Evolutionary conservation across 2,888 invertebrate species (phyloP).

Genomic region (Pammene fasciana): DNA sequence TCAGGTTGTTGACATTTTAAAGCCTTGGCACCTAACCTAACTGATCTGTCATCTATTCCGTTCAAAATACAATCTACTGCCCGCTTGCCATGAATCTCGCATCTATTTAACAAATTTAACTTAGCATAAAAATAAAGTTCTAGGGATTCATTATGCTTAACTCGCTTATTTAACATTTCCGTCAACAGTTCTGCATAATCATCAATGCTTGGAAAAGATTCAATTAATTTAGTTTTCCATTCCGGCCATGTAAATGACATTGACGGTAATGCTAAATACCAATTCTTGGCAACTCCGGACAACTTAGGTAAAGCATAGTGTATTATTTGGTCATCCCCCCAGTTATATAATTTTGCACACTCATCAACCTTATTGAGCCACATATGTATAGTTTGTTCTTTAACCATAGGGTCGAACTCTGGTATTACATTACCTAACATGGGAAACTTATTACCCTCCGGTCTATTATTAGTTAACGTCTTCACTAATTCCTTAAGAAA

Average conservation of each 20-base stretch:
- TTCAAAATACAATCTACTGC: no score
- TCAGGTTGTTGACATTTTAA: not conserved
- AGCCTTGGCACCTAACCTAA: no score
- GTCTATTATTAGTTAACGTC: not conserved
- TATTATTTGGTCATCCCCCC: constrained; percentile 39
- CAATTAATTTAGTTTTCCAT: constrained; percentile 40
- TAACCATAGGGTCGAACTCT: constrained; percentile 43
- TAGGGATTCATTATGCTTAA: no score
- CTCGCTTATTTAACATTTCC: no score
- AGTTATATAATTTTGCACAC: constrained; percentile 31
- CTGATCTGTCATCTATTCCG: no score
- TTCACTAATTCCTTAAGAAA: constrained; percentile 4
- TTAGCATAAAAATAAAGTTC: no score
- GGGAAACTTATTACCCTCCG: constrained; percentile 42
- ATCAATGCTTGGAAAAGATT: constrained; percentile 41
- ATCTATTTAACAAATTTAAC: no score
- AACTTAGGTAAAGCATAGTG: constrained; percentile 42
- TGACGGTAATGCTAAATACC: constrained; percentile 13
- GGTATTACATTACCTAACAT: constrained; percentile 41
- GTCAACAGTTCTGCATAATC: no score
- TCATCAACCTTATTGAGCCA: constrained; percentile 40
- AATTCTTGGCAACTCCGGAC: constrained; percentile 11
- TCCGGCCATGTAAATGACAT: constrained; percentile 41
- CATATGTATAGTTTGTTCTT: constrained; percentile 38
- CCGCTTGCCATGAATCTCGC: no score